These are phyloP conservation scores for Sminthurinus aureus DNA, from an alignment of 2,888 invertebrate species.

Conservation along the genomic window DNA sequence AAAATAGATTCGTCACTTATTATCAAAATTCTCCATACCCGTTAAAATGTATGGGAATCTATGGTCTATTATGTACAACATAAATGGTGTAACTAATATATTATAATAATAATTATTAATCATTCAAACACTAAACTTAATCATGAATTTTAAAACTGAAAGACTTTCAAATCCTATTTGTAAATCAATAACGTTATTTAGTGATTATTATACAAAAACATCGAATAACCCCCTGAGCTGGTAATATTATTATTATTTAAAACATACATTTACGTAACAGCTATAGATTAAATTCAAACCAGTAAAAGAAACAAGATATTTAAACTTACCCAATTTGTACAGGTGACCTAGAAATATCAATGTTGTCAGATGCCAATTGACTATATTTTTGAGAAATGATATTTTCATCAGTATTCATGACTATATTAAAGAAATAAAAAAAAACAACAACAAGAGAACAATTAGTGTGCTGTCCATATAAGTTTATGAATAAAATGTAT, in stretches of 20 bases:
- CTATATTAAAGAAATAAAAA: conserved; percentile 40
- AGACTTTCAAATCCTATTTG: conserved; percentile 11
- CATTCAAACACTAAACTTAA: not conserved
- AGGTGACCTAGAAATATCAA: conserved; percentile 68
- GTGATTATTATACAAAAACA: not conserved
- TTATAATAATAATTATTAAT: not conserved
- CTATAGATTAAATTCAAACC: not conserved
- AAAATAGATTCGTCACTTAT: no score
- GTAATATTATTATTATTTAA: not conserved
- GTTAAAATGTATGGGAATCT: not conserved
- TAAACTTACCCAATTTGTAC: conserved; percentile 68
- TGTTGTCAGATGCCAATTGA: conserved; percentile 67
- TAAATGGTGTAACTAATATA: not conserved
- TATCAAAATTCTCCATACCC: no score
- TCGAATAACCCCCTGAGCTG: not conserved
- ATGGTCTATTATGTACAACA: not conserved
- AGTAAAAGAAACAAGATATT: not conserved
- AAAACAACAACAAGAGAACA: not conserved
- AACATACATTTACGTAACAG: not conserved
- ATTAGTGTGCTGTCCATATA: not conserved
- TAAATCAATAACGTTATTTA: conserved; percentile 2
- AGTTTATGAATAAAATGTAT: no score
- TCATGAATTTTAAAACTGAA: not conserved
- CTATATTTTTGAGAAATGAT: conserved; percentile 57
- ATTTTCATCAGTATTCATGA: conserved; percentile 57